Base-by-base conservation (phyloP, 2,888 invertebrate genomes). In the Scelioninae gen. 1 region DNA sequence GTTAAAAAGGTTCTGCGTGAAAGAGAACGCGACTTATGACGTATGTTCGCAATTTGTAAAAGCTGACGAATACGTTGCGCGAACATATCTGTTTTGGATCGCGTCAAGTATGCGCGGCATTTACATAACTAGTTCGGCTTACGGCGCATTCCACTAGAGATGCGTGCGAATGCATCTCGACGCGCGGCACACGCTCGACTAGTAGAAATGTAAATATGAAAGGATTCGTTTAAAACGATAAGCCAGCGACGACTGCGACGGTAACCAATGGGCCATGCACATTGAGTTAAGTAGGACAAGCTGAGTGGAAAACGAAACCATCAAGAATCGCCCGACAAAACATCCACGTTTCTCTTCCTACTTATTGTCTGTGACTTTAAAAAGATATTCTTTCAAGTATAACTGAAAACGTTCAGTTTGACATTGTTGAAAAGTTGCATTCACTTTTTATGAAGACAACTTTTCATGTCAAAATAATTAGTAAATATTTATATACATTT, bases 61-160 rank as follows among this genome's bases (percentile, higher is more conserved):
- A 55, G 62, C 47, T 51, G 58, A 66, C 69, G 56, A 56, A 29
- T 49, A 31, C 60, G 47, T 34, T 56, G 49, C 29, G 65, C 53
- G 66, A 68, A n/a, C 38, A 10, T 63, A 71, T 76, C 55, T 47
- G 13, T 38, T 53, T 58, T 53, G 68, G 78, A 85, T 82, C 87
- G 85, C 86, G 82, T 82, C 83, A 77, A 87, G 87, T 88, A 90
- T 89, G 88, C 87, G 71, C 62, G 82, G 62, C 74, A 90, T 90
- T 90, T 88, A 83, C 90, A 90, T 90, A 90, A 90, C 90, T 89
- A 88, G 90, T 90, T 88, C 85, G 87, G 66, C 79, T 82, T 79
- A 85, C 86, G 85, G 72, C 71, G 62, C 76, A 66, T 62, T 74
- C 62, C 66, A 56, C 66, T 31, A 63, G 40, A 60, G 69, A 68